These are phyloP conservation scores for Polia nebulosa DNA, from an alignment of 2,888 invertebrate species.

Conservation along the genomic window DNA sequence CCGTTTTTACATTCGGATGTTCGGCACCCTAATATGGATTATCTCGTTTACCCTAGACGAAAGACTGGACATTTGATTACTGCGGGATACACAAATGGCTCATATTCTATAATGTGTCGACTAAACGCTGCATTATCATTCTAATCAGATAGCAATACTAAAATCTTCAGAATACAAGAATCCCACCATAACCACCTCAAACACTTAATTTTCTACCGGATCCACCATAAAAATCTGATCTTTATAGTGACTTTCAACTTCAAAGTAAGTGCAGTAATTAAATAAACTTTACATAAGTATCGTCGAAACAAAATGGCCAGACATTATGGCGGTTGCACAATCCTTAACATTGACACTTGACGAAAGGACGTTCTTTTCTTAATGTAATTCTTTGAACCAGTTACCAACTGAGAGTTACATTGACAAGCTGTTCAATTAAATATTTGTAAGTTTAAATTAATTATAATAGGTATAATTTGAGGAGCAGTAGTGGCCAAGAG, in stretches of 20 bases:
- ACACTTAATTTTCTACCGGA: slow-evolving; percentile 11
- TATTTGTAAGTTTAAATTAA: slow-evolving; percentile 14
- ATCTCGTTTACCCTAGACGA: neutral
- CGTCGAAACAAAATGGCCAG: slow-evolving; percentile 33
- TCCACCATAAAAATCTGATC: slow-evolving; percentile 29
- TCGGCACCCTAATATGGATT: too few relatives aligned
- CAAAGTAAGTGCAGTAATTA: slow-evolving; percentile 51
- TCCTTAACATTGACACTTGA: slow-evolving; percentile 52
- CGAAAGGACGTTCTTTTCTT: slow-evolving; percentile 52
- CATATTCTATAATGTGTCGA: neutral
- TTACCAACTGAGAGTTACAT: slow-evolving; percentile 24
- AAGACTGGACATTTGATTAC: too few relatives aligned
- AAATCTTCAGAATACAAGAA: neutral
- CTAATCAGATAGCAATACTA: neutral
- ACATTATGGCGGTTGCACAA: slow-evolving; percentile 35
- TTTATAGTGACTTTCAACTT: slow-evolving; percentile 34
- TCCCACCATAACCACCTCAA: neutral
- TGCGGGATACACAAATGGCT: neutral
- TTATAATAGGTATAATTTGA: neutral
- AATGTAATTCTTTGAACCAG: slow-evolving; percentile 48
- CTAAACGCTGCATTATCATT: neutral
- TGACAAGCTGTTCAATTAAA: slow-evolving; percentile 25
- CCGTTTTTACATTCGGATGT: too few relatives aligned
- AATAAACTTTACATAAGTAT: slow-evolving; percentile 43
- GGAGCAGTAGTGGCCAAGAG: too few relatives aligned